These are phyloP conservation scores for Camelus dromedarius DNA, from an alignment of 2,113 vertebrate genomes.

Conservation along the genomic window DNA sequence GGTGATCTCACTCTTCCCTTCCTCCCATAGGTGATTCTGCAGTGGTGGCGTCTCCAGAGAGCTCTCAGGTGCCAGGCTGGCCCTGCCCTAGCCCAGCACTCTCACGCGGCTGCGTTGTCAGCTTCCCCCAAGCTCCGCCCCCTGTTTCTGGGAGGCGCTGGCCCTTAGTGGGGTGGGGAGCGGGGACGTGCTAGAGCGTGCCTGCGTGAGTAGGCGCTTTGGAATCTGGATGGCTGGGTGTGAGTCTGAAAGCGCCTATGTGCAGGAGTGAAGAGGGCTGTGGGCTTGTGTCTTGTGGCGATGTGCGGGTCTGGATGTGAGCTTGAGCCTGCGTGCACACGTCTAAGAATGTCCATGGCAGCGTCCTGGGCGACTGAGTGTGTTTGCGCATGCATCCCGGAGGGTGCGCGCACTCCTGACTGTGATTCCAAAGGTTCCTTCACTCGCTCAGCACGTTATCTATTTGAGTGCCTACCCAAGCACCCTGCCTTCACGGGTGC, in stretches of 20 bases:
- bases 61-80: neutral
- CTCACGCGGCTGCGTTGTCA: neutral
- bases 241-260: slow-evolving; percentile 24
- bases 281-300: neutral
- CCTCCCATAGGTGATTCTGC: neutral
- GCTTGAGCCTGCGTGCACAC: neutral
- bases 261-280: neutral
- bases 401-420: neutral
- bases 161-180: neutral
- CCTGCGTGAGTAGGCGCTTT: neutral
- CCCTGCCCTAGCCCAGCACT: neutral
- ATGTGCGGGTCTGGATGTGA: neutral
- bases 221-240: slow-evolving; percentile 68
- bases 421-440: neutral
- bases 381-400: neutral
- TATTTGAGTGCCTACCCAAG: neutral
- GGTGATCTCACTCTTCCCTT: slow-evolving; percentile 19
- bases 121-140: neutral
- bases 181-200: neutral
- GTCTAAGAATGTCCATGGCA: neutral
- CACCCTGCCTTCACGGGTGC: fast-evolving
- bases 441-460: too few relatives aligned
- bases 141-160: slow-evolving; percentile 48
- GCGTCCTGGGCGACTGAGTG: neutral
- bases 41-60: neutral